These are phyloP conservation scores for Corythornis cristatus DNA, from an alignment of 2,113 vertebrate species.

Conservation along the genomic window DNA sequence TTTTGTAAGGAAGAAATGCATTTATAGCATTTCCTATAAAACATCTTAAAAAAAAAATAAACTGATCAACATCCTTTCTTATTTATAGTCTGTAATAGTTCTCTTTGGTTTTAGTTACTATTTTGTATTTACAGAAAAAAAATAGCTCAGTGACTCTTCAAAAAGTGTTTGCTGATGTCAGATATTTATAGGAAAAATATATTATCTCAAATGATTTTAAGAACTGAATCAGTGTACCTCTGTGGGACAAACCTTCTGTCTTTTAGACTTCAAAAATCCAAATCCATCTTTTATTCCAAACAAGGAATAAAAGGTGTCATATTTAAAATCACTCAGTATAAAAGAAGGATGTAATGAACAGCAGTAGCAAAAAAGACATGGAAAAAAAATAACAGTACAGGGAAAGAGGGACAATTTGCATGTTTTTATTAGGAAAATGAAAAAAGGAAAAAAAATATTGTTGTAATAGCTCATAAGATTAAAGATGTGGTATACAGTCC, in stretches of 20 bases:
- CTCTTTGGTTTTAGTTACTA: constrained; percentile 50
- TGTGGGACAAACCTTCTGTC: neutral
- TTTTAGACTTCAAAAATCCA: neutral
- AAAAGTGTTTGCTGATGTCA: neutral
- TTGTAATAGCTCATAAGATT: neutral
- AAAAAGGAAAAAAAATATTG: neutral
- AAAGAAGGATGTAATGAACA: neutral
- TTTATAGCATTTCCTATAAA: neutral
- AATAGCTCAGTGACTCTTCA: neutral
- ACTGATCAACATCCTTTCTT: neutral
- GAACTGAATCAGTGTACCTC: neutral
- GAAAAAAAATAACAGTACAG: neutral
- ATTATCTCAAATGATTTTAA: constrained; percentile 18
- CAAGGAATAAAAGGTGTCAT: neutral
- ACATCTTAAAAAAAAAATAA: neutral
- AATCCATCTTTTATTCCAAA: neutral
- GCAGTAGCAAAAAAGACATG: neutral
- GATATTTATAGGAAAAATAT: constrained; percentile 24
- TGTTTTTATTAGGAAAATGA: neutral
- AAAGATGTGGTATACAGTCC: neutral
- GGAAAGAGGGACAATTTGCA: neutral
- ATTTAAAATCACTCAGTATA: neutral
- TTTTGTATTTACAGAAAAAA: constrained; percentile 19
- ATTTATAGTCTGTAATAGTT: neutral
- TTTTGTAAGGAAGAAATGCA: neutral